Evolutionary conservation across 2,888 invertebrate species (phyloP).

Genomic region (Macropis europaea): DNA sequence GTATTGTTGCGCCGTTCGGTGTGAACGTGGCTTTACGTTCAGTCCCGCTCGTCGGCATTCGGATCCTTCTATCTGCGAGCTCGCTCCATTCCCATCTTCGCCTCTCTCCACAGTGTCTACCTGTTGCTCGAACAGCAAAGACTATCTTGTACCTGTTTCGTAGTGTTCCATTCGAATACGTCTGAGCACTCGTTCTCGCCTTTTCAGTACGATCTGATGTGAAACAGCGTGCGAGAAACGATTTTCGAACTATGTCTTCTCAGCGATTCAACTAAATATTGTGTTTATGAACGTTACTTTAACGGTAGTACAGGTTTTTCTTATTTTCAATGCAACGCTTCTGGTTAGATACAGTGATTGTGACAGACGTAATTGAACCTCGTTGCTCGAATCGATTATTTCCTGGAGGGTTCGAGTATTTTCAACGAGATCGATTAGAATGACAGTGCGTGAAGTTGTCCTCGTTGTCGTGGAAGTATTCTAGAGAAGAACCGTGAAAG

Average conservation of each 20-base stretch:
- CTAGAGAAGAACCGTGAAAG: too few species aligned
- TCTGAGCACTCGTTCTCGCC: too few species aligned
- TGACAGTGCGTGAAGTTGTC: not conserved
- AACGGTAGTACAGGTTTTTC: not conserved
- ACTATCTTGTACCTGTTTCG: slow-evolving; percentile 47
- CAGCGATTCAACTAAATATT: not conserved
- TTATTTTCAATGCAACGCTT: slow-evolving; percentile 19
- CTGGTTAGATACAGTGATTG: slow-evolving; percentile 7
- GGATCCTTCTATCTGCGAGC: slow-evolving; percentile 59
- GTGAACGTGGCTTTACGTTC: slow-evolving; percentile 40
- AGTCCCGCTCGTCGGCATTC: slow-evolving; percentile 55
- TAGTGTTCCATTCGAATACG: not conserved
- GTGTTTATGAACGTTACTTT: not conserved
- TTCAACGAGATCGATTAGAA: not conserved
- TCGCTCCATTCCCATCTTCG: slow-evolving; percentile 60
- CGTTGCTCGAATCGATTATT: slow-evolving; percentile 34
- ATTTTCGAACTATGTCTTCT: too few species aligned
- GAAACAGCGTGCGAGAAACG: too few species aligned
- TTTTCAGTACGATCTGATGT: too few species aligned
- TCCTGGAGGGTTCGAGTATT: slow-evolving; percentile 9
- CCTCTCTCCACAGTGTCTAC: slow-evolving; percentile 69
- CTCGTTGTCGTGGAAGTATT: not conserved
- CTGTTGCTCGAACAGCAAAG: slow-evolving; percentile 71
- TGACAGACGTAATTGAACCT: slow-evolving; percentile 15
- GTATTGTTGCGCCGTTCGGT: not conserved